Conservation (phyloP, 2,888 invertebrate species). For the Synanthedon vespiformis region DNA sequence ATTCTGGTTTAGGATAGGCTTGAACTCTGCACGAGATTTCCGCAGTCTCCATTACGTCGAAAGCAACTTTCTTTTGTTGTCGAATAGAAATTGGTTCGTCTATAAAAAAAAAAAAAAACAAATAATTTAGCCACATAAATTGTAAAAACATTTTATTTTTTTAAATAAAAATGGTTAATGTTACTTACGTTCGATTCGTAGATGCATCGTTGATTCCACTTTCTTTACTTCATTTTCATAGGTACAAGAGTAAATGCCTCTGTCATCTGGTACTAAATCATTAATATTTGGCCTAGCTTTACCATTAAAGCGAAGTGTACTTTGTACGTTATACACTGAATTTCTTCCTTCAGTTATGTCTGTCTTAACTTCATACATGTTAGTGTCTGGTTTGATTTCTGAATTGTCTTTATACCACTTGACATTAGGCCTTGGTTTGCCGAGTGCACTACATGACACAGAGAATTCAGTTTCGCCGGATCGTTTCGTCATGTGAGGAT, state of each 20-base stretch:
- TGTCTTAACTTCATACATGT: slow-evolving; percentile 85
- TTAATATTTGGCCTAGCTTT: slow-evolving; percentile 81
- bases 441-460: slow-evolving; percentile 86
- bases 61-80: slow-evolving; percentile 89
- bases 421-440: slow-evolving; percentile 87
- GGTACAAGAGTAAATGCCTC: slow-evolving; percentile 88
- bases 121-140: no score
- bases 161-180: no score
- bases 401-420: slow-evolving; percentile 89
- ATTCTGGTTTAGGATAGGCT: slow-evolving; percentile 92
- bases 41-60: slow-evolving; percentile 85
- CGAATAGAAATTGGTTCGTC: slow-evolving; percentile 89
- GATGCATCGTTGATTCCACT: slow-evolving; percentile 89
- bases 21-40: slow-evolving; percentile 90
- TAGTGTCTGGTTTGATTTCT: slow-evolving; percentile 81
- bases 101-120: slow-evolving; percentile 31
- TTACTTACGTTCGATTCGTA: slow-evolving; percentile 88
- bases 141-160: no score
- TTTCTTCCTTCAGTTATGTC: slow-evolving; percentile 82
- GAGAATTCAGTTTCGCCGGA: slow-evolving; percentile 84
- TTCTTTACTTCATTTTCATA: slow-evolving; percentile 92
- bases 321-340: slow-evolving; percentile 85
- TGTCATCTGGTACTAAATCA: slow-evolving; percentile 84
- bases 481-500: slow-evolving; percentile 83
- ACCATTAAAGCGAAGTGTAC: slow-evolving; percentile 83